Evolutionary conservation across 1,140 invertebrate genomes (phyloP), one percentile per base, ranked within the genome.

Genomic region (Leptestheria dahalacensis): DNA sequence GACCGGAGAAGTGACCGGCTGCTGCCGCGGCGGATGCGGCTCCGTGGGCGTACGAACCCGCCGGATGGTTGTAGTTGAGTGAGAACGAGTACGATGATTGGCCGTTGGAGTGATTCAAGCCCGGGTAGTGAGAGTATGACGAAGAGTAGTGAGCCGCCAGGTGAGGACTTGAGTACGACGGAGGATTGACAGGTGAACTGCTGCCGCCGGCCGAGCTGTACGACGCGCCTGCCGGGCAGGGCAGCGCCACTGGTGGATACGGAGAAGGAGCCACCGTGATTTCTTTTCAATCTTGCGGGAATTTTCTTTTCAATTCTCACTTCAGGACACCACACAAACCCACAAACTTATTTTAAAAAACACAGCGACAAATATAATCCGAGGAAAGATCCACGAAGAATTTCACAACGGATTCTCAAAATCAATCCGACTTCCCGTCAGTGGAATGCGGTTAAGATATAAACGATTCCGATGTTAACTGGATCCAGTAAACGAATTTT

Each of bases 231-330:
- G 21, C 26, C 1, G 53, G 21, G 33, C 53, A 26, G 53, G 53
- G 53, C 53, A 33, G 53, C 53, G 53, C 53, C 26, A 55, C 53
- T 28, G 53, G 53, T 28, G 53, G 53, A 20, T 55, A 55, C 6
- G 53, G 53, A 3, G 53, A 41, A 18, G 53, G 53, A 55, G 53
- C 53, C 53, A 55, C 53, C 26, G 33, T 41, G 33, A 41, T 9
- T 6, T 41, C 6, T 41, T 41, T 41, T 6, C 15, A 41, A 6
- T 41, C 33, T 41, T 41, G n/a, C n/a, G n/a, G n/a, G n/a, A n/a
- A n/a, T n/a, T n/a, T n/a, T n/a, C n/a, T n/a, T n/a, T n/a, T n/a
- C n/a, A n/a, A n/a, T n/a, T n/a, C n/a, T n/a, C n/a, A n/a, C n/a
- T n/a, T n/a, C n/a, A n/a, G n/a, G n/a, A n/a, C n/a, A n/a, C n/a